Percentiles rank a stretch among this genome's conserved stretches.
These are phyloP conservation scores for Drosophila rhopaloa DNA, from an alignment of 1,140 invertebrate genomes.

Conservation along the genomic window DNA sequence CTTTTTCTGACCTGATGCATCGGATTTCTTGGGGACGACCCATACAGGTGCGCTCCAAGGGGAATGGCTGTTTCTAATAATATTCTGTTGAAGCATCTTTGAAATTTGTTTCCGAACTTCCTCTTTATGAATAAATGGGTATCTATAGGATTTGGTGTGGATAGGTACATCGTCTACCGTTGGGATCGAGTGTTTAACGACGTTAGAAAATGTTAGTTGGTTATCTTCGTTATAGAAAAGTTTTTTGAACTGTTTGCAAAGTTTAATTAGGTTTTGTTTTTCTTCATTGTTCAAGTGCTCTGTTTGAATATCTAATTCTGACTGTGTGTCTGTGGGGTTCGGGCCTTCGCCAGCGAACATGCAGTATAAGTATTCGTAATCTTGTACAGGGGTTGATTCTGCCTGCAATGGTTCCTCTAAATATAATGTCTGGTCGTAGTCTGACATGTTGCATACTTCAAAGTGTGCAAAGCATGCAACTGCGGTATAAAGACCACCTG, in stretches of 20 bases:
- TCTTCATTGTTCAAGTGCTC: background rate
- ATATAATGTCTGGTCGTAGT: background rate
- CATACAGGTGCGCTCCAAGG: conserved; percentile 16
- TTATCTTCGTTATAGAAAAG: conserved; percentile 2
- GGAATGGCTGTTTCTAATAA: conserved; percentile 19
- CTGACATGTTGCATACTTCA: conserved; percentile 1
- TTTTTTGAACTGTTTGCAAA: conserved; percentile 4
- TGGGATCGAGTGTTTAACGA: conserved; percentile 18
- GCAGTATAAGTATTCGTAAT: background rate
- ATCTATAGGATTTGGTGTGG: conserved; percentile 21
- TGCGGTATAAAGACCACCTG: conserved; percentile 4
- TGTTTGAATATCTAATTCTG: conserved; percentile 1
- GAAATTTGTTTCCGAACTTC: conserved; percentile 26
- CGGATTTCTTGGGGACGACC: conserved; percentile 19
- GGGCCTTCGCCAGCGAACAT: background rate
- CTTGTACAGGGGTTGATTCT: background rate
- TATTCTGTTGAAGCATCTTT: conserved; percentile 18
- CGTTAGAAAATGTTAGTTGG: conserved; percentile 2
- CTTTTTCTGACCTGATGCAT: conserved; percentile 5
- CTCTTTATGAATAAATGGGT: conserved; percentile 24
- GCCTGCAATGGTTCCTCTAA: conserved; percentile 1
- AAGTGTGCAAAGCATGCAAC: background rate
- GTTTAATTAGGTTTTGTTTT: background rate
- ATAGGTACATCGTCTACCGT: conserved; percentile 24
- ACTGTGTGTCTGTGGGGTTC: background rate